phyloP scores from a whole-genome alignment of 2,113 vertebrate species.

The Lycocorax pyrrhopterus region DNA sequence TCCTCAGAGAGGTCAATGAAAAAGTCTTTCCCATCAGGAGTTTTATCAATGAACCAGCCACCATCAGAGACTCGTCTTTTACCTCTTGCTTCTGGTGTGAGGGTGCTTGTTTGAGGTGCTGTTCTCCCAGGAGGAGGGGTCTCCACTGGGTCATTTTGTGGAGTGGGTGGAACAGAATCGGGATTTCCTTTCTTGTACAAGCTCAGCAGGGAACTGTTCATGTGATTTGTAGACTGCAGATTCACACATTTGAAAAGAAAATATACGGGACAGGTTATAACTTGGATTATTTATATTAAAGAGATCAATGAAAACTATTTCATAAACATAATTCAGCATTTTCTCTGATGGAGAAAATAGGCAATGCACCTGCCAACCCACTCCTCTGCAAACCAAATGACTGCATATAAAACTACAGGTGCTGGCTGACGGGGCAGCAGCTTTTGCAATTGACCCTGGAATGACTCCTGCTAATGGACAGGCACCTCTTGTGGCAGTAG shows the following conservation, averaged over 20 bases:
- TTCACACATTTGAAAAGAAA: not conserved
- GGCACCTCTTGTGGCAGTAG: not conserved
- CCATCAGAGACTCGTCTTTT: constrained; percentile 60
- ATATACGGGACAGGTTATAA: not conserved
- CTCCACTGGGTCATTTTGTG: constrained; percentile 36
- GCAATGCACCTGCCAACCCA: not conserved
- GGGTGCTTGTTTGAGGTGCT: not conserved
- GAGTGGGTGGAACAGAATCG: constrained; percentile 49
- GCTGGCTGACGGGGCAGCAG: not conserved
- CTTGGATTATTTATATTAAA: not conserved
- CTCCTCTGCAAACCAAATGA: not conserved
- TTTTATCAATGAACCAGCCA: constrained; percentile 87
- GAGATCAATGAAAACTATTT: not conserved
- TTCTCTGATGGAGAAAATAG: not conserved
- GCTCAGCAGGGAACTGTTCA: constrained; percentile 89
- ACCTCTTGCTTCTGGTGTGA: not conserved
- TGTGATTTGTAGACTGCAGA: constrained; percentile 82
- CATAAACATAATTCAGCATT: not conserved
- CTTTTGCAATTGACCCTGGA: not conserved
- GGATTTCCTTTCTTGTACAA: constrained; percentile 85
- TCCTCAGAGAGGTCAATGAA: constrained; percentile 80
- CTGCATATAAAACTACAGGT: not conserved
- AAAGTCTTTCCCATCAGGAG: constrained; percentile 56
- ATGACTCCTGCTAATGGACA: not conserved
- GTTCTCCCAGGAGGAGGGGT: not conserved